Percentiles rank a stretch among this genome's conserved stretches.
These are phyloP conservation scores for Stercorarius parasiticus DNA, from an alignment of 2,113 vertebrate genomes.

Conservation along the genomic window DNA sequence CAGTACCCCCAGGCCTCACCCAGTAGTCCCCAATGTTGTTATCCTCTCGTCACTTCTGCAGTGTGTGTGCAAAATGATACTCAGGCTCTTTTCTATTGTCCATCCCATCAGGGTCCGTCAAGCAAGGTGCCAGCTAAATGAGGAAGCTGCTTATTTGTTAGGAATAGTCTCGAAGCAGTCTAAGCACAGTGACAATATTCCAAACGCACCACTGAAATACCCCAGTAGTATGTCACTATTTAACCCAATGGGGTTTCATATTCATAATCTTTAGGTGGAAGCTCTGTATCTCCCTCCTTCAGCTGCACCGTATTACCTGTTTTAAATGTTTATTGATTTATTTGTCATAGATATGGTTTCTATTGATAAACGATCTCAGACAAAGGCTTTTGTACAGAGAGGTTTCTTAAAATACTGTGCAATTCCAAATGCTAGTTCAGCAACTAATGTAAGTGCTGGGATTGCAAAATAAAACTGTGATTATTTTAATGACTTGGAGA, in stretches of 20 bases:
- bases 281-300: background rate
- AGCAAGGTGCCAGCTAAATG: background rate
- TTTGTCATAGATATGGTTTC: background rate
- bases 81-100: background rate
- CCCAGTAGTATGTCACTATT: background rate
- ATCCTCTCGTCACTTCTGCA: background rate
- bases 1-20: background rate
- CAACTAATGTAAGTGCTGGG: background rate
- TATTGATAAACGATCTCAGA: background rate
- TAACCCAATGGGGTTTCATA: background rate
- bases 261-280: background rate
- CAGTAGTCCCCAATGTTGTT: background rate
- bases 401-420: background rate
- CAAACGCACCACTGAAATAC: background rate
- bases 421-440: background rate
- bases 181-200: background rate
- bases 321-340: background rate
- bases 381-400: background rate
- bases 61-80: background rate
- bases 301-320: background rate
- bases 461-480: background rate
- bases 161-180: background rate
- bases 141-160: background rate
- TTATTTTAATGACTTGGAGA: background rate
- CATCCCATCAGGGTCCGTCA: background rate